Base-by-base conservation (phyloP, 2,888 invertebrate genomes). In the Rhopalosiphum nymphaeae region DNA sequence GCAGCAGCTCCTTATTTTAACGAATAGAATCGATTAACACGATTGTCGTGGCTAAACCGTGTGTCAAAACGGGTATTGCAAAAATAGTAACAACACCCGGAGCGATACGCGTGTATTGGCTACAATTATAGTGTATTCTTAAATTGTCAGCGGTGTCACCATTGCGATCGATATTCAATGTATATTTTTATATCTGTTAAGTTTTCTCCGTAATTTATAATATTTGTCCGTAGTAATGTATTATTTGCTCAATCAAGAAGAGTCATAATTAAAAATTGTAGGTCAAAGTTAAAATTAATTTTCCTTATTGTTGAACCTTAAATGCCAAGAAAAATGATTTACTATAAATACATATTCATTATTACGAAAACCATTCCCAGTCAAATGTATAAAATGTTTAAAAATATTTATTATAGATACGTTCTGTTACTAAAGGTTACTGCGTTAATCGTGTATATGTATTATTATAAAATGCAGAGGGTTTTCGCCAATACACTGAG, bases 51-150 rank as follows among this genome's bases (percentile, higher is more conserved):
- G 36, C 13, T 57, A 56, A 4, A 56, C 53, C 44, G n/a, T 25
- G 87, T 67, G 21, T 61, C 36, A 61, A 61, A 92, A 61, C 91
- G n/a, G 57, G 86, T 92, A 86, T 92, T 92, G 44, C 84, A 91
- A 85, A 56, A 91, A 92, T 36, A 56, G n/a, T 29, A 84, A 42
- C 26, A 53, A 36, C 26, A 13, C 87, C 61, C 36, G 61, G 36
- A 49, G 61, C 92, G 36, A 87, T 57, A 5, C 25, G 21, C 16
- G 56, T 29, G 36, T 13, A 26, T 78, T 5, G 78, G 42, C 84
- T 78, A 53, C 7, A 13, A 78, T 9, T 9, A 21, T 53, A 46
- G 53, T 53, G 84, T 85, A 57, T 53, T n/a, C 21, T 67, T 46
- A 61, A 90, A 90, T 61, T 57, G 42, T 89, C 89, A 44, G 29